Evolutionary conservation across 2,113 vertebrate genomes (phyloP), one percentile per base, ranked within the genome.

Genomic region (Melanocharis versteri): DNA sequence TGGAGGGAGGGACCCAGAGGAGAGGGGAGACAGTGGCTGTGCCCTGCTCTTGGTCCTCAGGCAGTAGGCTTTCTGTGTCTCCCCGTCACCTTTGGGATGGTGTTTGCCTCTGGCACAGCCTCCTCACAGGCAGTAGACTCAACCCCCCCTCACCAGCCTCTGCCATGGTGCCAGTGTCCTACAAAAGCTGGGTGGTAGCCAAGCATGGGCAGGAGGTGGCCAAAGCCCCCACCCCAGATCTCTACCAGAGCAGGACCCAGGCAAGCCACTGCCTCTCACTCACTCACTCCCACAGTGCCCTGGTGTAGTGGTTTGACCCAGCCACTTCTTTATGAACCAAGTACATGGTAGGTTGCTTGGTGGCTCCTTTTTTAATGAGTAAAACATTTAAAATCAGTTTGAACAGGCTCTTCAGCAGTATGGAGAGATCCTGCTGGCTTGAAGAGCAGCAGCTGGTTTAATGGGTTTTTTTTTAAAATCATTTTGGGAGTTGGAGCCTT

Each of bases 141-240:
- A 47, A 42, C 39, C 11, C 1, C 22, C n/a, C 60, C 50, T 72
- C 8, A 0, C n/a, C 72, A 84, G 48, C 58, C 45, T 64, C n/a
- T 19, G 1, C n/a, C 0, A 0, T 0, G 10, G 30, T 69, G 24
- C 45, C 6, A 2, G 40, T 69, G 81, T 44, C n/a, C 77, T 15
- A 5, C 28, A 40, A 79, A 83, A 70, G 60, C 37, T 7, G 4
- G 5, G 17, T 79, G 83, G 39, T 53, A 80, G 27, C n/a, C 4
- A 8, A n/a, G 40, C 1, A 4, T 51, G 62, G 33, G 48, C 62
- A n/a, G 51, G 44, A 23, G 21, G 26, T 2, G 1, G n/a, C 69
- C n/a, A 48, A 81, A 93, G 44, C 7, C 13, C 18, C 40, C 2
- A 9, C 8, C 42, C 64, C 70, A 76, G 4, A 45, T 39, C 31